A percentile compares a stretch with the other conserved stretches of the same genome.
Conservation (phyloP, 2,113 vertebrate species). For the Barbus barbus region DNA sequence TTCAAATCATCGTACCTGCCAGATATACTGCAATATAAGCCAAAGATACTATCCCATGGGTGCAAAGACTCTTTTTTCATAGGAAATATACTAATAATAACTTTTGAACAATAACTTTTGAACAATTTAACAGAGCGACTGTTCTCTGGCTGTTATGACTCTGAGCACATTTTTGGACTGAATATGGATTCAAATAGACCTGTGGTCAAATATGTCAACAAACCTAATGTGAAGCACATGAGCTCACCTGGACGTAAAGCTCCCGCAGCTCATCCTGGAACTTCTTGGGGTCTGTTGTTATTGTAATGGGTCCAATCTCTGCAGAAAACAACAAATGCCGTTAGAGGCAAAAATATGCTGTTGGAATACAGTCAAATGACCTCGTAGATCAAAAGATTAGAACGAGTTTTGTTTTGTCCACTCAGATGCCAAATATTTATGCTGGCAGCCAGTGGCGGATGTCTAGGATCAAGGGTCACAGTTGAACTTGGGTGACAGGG, state of each 20-base stretch:
- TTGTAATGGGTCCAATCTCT: conserved; percentile 98
- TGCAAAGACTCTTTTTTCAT: neutral
- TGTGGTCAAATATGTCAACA: conserved; percentile 15
- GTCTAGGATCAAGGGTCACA: conserved; percentile 62
- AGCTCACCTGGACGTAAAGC: conserved; percentile 94
- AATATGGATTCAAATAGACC: too few relatives aligned
- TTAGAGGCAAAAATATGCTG: conserved; percentile 46
- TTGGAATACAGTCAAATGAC: conserved; percentile 43
- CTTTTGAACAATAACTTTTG: neutral
- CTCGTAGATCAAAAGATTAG: conserved; percentile 51
- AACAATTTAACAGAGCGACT: neutral
- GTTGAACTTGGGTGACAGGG: conserved; percentile 50
- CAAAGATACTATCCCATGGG: conserved; percentile 47
- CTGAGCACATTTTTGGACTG: neutral
- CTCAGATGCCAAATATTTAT: conserved; percentile 62
- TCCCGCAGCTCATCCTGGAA: conserved; percentile 97
- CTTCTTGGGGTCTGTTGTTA: conserved; percentile 98
- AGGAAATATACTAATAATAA: neutral
- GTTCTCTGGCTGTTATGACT: neutral
- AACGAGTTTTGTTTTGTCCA: conserved; percentile 50
- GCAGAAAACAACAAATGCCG: conserved; percentile 56
- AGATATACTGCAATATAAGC: conserved; percentile 49
- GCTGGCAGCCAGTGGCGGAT: conserved; percentile 59
- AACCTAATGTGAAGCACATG: conserved; percentile 10
- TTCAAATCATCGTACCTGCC: neutral